Evolutionary conservation across 2,797 vertebrate species (phyloP), one percentile per base, ranked within the genome.

Genomic region (Chaetodon trifasciatus): DNA sequence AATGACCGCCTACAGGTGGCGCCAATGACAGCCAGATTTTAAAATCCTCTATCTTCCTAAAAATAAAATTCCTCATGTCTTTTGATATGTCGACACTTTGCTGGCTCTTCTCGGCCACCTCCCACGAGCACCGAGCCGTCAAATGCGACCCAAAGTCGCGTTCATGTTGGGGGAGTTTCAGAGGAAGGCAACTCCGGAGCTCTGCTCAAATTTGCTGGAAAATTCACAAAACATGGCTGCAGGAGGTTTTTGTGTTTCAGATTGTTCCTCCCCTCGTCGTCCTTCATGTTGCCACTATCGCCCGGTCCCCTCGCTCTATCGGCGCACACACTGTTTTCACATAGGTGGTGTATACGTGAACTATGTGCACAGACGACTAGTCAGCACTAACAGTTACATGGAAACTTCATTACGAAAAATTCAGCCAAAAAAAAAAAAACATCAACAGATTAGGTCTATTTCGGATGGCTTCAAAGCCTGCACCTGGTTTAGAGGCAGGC

Each of bases 171-270:
- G 28, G 9, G 74, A 86, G 66, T 79, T 76, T 46, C 46, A 23
- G 37, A 35, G 42, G 46, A 24, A 23, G 74, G 74, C 81, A 89
- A 93, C 91, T 92, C 88, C 67, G 84, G 82, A 83, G 88, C 85
- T 78, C 83, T 83, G 90, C 82, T 84, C 72, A 88, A 95, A 95
- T 94, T 95, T 92, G 82, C 74, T 83, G 78, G 76, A 89, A 95
- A 93, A 93, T 92, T 95, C 92, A 93, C 81, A 92, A 96, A 96
- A 96, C 95, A 96, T 96, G 96, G 96, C 96, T 96, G 94, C 95
- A 95, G 89, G 94, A 94, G 93, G 93, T 95, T 96, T 95, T 95
- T 93, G 92, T 94, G 94, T 94, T 95, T 95, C 82, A 91, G 92
- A 93, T 93, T 93, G 92, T 94, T 94, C 94, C 92, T 93, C 93